Percentiles rank a stretch among this genome's conserved stretches.
phyloP scores from a whole-genome alignment of 2,113 vertebrate species.

The Herpailurus yagouaroundi region DNA sequence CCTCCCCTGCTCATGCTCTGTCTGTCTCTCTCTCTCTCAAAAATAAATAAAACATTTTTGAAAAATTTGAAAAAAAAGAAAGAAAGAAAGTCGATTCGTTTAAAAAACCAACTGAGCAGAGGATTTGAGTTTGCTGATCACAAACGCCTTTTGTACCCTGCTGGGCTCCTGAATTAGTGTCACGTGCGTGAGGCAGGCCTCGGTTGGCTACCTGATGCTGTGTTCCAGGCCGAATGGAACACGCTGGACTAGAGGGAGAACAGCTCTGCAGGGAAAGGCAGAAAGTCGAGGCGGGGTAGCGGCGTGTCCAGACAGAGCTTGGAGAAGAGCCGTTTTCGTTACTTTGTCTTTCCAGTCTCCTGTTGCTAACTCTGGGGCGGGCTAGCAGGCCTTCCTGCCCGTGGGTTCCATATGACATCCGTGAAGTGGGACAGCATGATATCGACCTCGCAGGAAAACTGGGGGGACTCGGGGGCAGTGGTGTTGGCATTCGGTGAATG shows the following conservation, averaged over 20 bases:
- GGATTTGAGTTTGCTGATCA: not conserved
- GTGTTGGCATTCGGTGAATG: rapidly evolving
- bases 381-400: not conserved
- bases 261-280: not conserved
- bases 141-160: not conserved
- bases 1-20: not conserved
- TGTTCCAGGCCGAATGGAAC: no score
- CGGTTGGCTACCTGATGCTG: not conserved
- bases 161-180: not conserved
- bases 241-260: not conserved
- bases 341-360: not conserved
- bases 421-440: not conserved
- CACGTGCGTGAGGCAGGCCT: not conserved
- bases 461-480: not conserved
- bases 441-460: not conserved
- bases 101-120: not conserved
- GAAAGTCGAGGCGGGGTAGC: no score
- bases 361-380: not conserved
- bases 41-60: not conserved
- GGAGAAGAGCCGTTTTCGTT: not conserved
- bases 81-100: not conserved
- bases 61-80: no score
- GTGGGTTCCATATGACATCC: not conserved
- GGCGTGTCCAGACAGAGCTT: not conserved
- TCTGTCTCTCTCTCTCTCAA: no score